Conservation (phyloP, 2,888 invertebrate species). For the Amphimallon solstitiale region DNA sequence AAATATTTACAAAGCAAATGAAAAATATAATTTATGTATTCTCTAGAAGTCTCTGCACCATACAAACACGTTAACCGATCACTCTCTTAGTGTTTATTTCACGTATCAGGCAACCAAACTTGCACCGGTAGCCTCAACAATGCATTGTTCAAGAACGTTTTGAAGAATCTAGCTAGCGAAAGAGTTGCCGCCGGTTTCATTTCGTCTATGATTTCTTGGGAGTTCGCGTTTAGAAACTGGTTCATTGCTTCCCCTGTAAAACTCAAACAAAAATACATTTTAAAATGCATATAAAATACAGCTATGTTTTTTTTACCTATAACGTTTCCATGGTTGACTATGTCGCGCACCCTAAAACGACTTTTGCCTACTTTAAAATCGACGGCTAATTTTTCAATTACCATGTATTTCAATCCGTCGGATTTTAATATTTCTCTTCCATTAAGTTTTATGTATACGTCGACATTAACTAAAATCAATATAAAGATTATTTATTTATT, state of each 20-base stretch:
- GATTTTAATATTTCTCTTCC: constrained; percentile 72
- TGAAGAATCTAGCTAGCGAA: constrained; percentile 79
- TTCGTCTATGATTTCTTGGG: constrained; percentile 83
- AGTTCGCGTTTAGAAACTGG: constrained; percentile 83
- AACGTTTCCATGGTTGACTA: constrained; percentile 79
- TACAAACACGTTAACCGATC: too few species aligned
- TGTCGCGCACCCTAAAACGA: constrained; percentile 76
- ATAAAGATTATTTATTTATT: too few species aligned
- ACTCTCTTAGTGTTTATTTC: not conserved
- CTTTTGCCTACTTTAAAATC: constrained; percentile 78
- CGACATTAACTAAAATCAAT: constrained; percentile 72
- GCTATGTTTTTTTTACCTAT: constrained; percentile 68
- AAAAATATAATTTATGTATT: too few species aligned
- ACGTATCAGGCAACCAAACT: constrained; percentile 70
- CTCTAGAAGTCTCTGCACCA: too few species aligned
- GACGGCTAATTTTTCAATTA: constrained; percentile 72
- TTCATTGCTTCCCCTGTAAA: constrained; percentile 80
- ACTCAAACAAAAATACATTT: not conserved
- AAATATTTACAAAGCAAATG: too few species aligned
- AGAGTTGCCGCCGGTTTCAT: constrained; percentile 81
- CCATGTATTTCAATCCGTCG: constrained; percentile 74
- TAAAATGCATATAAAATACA: not conserved
- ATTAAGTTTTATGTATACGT: constrained; percentile 75
- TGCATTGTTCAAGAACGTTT: constrained; percentile 76
- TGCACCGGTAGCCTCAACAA: constrained; percentile 78